Evolutionary conservation across 1,140 invertebrate genomes (phyloP), one percentile per base, ranked within the genome.

Genomic region (Idris sp.): DNA sequence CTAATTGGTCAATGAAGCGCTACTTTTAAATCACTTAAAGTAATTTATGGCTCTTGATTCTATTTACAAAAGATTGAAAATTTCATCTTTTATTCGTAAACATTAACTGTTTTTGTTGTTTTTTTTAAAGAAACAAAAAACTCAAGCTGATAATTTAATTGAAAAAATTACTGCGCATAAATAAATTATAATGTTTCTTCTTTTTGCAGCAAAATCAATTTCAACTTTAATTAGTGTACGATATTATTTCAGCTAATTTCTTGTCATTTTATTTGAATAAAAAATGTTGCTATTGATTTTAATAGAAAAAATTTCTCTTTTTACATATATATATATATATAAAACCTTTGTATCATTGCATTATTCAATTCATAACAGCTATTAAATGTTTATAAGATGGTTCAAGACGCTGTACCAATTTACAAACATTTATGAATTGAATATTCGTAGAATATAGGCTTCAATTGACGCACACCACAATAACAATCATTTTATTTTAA

Each of bases 21-120:
- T 8, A 65, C 69, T 73, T 73, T 73, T 65, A 73, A 73, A 73
- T 73, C 69, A 73, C 69, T 73, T 54, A 40, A 46, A 51, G 68
- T 73, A 73, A 64, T 73, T 64, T 64, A 73, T 64, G 59, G 44
- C 44, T 49, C 51, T 72, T 73, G 43, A 73, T 64, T 51, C 59
- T 4, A 64, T 71, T 71, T 22, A 22, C 6, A 58, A 49, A 68
- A n/a, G n/a, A n/a, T n/a, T n/a, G n/a, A n/a, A n/a, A n/a, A n/a
- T n/a, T n/a, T n/a, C n/a, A n/a, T n/a, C n/a, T n/a, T n/a, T n/a
- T n/a, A n/a, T n/a, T n/a, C n/a, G n/a, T n/a, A n/a, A n/a, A n/a
- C n/a, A n/a, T n/a, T n/a, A 54, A 38, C 7, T 48, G 35, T 31
- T 22, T 22, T 22, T 22, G 19, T 22, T 22, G 19, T 6, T 22